Conservation (phyloP, 2,797 vertebrate genomes). For the Prionace glauca region DNA sequence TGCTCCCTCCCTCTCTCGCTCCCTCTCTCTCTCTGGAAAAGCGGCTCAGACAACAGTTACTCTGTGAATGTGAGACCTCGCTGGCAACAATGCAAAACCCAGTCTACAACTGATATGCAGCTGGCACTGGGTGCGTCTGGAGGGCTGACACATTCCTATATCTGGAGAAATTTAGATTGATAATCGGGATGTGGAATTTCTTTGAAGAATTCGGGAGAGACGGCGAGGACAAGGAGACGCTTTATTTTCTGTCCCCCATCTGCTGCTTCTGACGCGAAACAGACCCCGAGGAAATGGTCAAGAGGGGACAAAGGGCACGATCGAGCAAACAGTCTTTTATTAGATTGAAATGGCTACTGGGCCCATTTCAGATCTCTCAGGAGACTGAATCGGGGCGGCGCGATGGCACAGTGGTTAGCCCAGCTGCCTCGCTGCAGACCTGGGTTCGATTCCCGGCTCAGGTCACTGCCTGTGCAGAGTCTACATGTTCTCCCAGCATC, state of each 20-base stretch:
- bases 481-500: too few species aligned
- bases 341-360: background rate
- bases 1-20: background rate
- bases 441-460: too few species aligned
- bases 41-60: background rate
- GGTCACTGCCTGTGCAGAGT: too few species aligned
- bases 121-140: background rate
- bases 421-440: too few species aligned
- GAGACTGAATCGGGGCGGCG: too few species aligned
- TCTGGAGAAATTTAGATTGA: background rate
- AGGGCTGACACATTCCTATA: background rate
- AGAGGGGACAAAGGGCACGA: background rate
- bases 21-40: background rate
- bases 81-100: background rate
- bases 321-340: background rate
- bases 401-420: too few species aligned
- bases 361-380: too few species aligned
- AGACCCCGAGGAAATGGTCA: background rate
- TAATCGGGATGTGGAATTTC: slow-evolving; percentile 6
- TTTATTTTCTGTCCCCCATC: background rate
- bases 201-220: background rate
- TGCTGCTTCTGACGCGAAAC: background rate
- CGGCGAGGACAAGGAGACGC: background rate
- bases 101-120: background rate
- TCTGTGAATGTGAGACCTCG: background rate